Base-by-base conservation (phyloP, 2,113 vertebrate genomes). In the Podarcis muralis region DNA sequence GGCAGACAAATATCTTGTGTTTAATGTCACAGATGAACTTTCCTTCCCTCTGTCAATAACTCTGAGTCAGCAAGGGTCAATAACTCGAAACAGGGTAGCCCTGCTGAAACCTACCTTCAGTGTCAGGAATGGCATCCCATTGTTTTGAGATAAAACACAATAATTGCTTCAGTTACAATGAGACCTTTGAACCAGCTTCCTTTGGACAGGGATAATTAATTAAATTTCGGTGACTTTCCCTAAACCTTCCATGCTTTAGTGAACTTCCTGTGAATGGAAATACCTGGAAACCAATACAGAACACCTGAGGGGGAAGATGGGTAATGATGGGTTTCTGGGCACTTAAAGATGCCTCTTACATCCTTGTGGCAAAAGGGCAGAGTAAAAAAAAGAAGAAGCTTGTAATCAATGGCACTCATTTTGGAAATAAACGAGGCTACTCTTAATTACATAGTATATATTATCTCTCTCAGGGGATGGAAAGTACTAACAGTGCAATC, bases 101-200 rank as follows among this genome's bases (percentile, higher is more conserved):
- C 18, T 53, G 81, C 87, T 91, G 81, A 94, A 95, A 89, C 6
- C 23, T 88, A 88, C 66, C 68, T 93, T 65, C 72, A 88, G 76
- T 65, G 92, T 43, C 81, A 92, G 90, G 81, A 93, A 90, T 87
- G 76, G 79, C 76, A 93, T 59, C 74, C 79, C 40, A 74, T 87
- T 94, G 84, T 93, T 96, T 95, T 87, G 68, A 91, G 87, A 35
- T 94, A 94, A 97, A 96, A 93, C 94, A 93, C 94, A 92, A 89
- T 97, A 97, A 98, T 97, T 97, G 96, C 92, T 92, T 96, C 91
- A 87, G 87, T 92, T 95, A 90, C 93, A 92, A 84, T 72, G 90
- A 92, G 80, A 92, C 93, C 94, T 95, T 95, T 96, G 95, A 94
- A 96, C 87, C 91, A 95, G 89, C 90, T 95, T 86, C 94, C 92